Base-by-base conservation (phyloP, 2,113 vertebrate genomes). In the Globicephala melas region DNA sequence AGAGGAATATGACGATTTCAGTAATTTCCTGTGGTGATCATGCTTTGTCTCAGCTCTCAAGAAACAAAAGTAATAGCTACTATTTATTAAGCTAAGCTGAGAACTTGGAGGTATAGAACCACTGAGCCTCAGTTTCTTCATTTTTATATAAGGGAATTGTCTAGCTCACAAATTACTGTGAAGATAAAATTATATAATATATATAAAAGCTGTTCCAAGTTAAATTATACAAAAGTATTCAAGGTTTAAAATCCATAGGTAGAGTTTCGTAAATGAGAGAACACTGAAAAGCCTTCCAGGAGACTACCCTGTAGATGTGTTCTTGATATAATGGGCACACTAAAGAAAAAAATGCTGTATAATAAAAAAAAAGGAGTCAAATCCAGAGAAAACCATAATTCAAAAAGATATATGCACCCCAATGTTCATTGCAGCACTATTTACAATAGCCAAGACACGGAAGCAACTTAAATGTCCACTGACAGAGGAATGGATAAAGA, bases 51-150 rank as follows among this genome's bases (percentile, higher is more conserved):
- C 28, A 63, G 23, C 25, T 60, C 47, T 74, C 13, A 25, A 81
- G 60, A 94, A 97, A 91, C 38, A 85, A 63, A 86, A 82, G n/a
- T 26, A 68, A 60, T 41, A 90, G 80, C 81, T 33, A 55, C 71
- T 81, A n/a, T 58, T 67, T 81, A 58, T 68, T 95, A 93, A 41
- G 70, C 63, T 84, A 2, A 63, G 50, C 44, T 81, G 87, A 86
- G 55, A 89, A 62, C 23, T 33, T 90, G 12, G n/a, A 74, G 58
- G 82, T 86, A 68, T 12, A 83, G 95, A 94, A 80, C 73, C 81
- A 91, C 25, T 6, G 6, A 41, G 28, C 17, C n/a, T n/a, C 47
- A 91, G 55, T 47, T 88, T 89, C 80, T 77, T 81, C 25, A 63
- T 20, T 2, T 41, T 17, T 31, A 41, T 60, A 33, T 74, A 73